Evolutionary conservation across 2,113 vertebrate genomes (phyloP), one percentile per base, ranked within the genome.

Genomic region (Oncorhynchus mykiss): DNA sequence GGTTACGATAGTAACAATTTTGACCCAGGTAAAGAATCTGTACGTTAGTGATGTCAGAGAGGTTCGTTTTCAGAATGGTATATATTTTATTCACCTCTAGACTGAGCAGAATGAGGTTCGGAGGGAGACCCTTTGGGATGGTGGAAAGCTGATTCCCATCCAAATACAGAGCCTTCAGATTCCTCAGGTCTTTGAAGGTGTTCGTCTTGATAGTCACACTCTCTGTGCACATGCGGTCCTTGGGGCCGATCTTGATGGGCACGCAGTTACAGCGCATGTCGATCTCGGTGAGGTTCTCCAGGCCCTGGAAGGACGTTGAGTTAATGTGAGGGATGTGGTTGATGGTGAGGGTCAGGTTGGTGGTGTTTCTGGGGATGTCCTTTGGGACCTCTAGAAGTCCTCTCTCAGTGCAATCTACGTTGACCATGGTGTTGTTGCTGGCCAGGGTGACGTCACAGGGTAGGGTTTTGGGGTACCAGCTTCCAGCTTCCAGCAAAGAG

Each of bases 1-100:
- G 96, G 74, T 99, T 99, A 68, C 96, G 93, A 82, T 91, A 97
- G 82, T 98, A 99, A 74, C 97, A 99, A 82, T 99, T 99, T 82
- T 98, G 96, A 54, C 97, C 95, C 1, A 99, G 90, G 45, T 96
- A 97, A 71, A 99, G 91, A 0, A 27, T 74, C 88, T 96, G 88
- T 57, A 99, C 75, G 51, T 94, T 95, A 60, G 27, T 72, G 60
- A 99, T 83, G 67, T 92, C 93, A 0, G 95, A 95, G 1, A 99
- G 86, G 76, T 94, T 96, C 66, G 76, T 78, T 84, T 88, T 94
- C 2, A 70, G 86, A 87, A 99, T 91, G 4, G 86, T 85, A 83
- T 76, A 93, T 73, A 99, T 97, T 39, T 8, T 84, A 87, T 99
- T 99, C 11, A 96, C 95, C 88, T 99, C 97, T 64, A 99, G 92